Conservation (phyloP, 2,888 invertebrate species). For the Oligia strigilis region DNA sequence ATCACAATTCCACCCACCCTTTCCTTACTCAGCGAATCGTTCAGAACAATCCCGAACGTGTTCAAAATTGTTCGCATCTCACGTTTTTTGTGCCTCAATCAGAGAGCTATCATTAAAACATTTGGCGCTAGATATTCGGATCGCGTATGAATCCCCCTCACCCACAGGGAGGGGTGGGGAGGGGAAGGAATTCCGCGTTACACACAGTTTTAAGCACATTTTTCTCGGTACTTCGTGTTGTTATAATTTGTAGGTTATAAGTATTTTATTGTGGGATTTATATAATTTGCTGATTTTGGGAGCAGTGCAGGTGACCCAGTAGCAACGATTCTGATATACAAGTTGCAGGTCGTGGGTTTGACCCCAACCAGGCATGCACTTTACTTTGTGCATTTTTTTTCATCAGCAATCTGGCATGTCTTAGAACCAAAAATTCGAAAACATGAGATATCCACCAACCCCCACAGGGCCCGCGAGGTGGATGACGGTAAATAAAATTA, state of each 20-base stretch:
- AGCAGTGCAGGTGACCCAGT: too few species aligned
- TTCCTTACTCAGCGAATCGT: conserved; percentile 29
- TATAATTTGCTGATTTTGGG: not conserved
- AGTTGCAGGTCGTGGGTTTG: not conserved
- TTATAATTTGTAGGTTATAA: conserved; percentile 34
- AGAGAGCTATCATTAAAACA: conserved; percentile 66
- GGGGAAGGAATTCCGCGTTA: conserved; percentile 36
- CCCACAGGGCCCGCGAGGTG: not conserved
- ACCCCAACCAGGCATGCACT: not conserved
- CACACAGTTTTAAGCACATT: conserved; percentile 57
- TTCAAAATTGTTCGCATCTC: conserved; percentile 51
- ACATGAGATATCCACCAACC: not conserved
- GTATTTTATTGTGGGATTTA: conserved; percentile 1
- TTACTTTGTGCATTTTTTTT: not conserved
- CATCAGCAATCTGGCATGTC: not conserved
- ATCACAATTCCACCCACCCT: conserved; percentile 1
- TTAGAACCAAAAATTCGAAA: not conserved
- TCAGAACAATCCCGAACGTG: conserved; percentile 51
- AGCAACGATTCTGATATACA: too few species aligned
- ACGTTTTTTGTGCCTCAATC: conserved; percentile 62
- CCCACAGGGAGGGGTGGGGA: not conserved
- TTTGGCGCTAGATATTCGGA: conserved; percentile 63
- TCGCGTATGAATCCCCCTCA: conserved; percentile 52
- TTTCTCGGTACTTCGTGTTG: conserved; percentile 25
- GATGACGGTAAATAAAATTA: not conserved